A percentile compares a stretch with the other conserved stretches of the same genome.
Evolutionary conservation across 2,888 invertebrate species (phyloP).

Genomic region (Neoitamus cyanurus): DNA sequence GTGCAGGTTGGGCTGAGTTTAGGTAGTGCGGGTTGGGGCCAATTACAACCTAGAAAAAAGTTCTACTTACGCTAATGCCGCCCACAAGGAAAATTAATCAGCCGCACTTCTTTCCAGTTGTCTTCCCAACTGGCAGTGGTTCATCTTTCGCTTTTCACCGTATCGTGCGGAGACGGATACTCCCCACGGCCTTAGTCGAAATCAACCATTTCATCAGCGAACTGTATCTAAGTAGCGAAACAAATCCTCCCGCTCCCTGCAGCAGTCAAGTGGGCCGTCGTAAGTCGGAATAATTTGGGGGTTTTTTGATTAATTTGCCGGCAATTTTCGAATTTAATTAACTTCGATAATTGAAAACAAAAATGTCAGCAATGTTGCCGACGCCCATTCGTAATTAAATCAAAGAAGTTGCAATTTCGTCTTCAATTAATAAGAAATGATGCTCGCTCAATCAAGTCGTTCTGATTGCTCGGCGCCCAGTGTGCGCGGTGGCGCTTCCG

Average conservation of each 20-base stretch:
- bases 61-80: no score
- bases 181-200: not conserved
- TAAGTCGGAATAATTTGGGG: conserved; percentile 15
- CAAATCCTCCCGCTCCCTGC: not conserved
- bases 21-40: no score
- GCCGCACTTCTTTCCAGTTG: not conserved
- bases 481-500: not conserved
- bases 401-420: conserved; percentile 56
- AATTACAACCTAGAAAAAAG: no score
- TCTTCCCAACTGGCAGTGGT: not conserved
- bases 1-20: no score
- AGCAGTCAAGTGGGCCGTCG: not conserved
- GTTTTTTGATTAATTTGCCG: conserved; percentile 51
- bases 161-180: not conserved
- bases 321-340: conserved; percentile 52
- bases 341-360: conserved; percentile 51
- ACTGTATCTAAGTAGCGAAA: not conserved
- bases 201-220: not conserved
- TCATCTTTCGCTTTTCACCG: not conserved
- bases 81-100: not conserved
- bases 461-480: conserved; percentile 20
- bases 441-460: conserved; percentile 54
- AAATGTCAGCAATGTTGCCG: conserved; percentile 49
- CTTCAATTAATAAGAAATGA: conserved; percentile 57
- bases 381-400: conserved; percentile 55